Base-by-base conservation (phyloP, 2,888 invertebrate genomes). In the Dinocampus coccinellae region DNA sequence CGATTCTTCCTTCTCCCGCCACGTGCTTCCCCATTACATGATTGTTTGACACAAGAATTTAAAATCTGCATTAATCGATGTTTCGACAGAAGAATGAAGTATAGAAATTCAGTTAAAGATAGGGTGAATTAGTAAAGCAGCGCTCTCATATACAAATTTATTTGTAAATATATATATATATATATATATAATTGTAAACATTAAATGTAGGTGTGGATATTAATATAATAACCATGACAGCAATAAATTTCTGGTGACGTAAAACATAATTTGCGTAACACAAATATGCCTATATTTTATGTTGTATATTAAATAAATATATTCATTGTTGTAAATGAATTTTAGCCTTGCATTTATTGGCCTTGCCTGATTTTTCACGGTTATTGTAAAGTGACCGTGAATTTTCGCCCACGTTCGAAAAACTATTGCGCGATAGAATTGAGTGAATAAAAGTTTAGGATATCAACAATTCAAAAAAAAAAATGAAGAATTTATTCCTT, bases 331-430 rank as follows among this genome's bases (percentile, higher is more conserved):
- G 7, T 29, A 29, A 29, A 29, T 29, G 29, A 7, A 29, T 7
- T 29, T 29, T 29, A 7, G 29, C 47, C 13, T 47, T 9, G 20
- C 20, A 20, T n/a, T 20, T 10, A 9, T 10, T 53, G 20, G 53
- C 53, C 53, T 53, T 53, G 53, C 53, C 53, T 20, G 53, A 53
- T 53, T 53, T 53, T 53, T 53, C 53, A 53, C 20, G 53, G 53
- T 53, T 53, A 4, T 2, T 16, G 20, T 53, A 20, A n/a, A 10
- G 11, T 42, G 42, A 16, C 53, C 53, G 53, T 53, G 53, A 53
- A 53, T 53, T 22, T 53, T 53, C 53, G 16, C 53, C 53, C 53
- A 53, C 53, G 53, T n/a, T 22, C 20, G 4, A 4, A 4, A 1
- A 20, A 53, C 4, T n/a, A n/a, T n/a, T n/a, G 20, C n/a, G 13